Evolutionary conservation across 2,797 vertebrate genomes (phyloP), one percentile per base, ranked within the genome.

Genomic region (Geotrypetes seraphini): DNA sequence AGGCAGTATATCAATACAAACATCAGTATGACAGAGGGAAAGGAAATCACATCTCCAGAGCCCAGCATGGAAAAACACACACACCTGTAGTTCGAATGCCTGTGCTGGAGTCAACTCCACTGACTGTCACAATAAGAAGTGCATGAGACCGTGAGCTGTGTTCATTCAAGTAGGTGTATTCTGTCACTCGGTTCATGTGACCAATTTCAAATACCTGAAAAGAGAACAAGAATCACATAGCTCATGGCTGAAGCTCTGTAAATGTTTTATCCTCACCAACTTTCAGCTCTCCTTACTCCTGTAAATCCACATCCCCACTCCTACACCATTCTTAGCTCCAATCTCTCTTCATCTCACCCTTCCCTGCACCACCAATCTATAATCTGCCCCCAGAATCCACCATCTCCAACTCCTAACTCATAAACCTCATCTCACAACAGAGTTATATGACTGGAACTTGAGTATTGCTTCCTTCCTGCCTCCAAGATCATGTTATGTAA

Each of bases 71-170:
- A n/a, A n/a, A n/a, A n/a, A 1, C 13, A 7, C 73, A 7, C 73
- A 34, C 42, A 93, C 94, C 92, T 33, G 85, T 81, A 18, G 92
- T 93, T 22, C 84, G 75, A 30, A 81, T 81, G 11, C 90, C 90
- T 0, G 92, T 96, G 36, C 88, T 83, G 33, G 69, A 48, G 70
- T 96, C 92, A 3, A 79, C 60, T 2, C 93, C 94, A 0, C 58
- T 74, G 31, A 96, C 83, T 0, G 80, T 90, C 65, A 98, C 36
- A 11, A 97, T 88, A 39, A 98, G 89, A 33, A 98, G 88, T 5
- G 91, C 95, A 0, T 98, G 95, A 1, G 95, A 98, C 4, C 95
- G 89, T 3, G 94, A 97, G 75, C 95, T 98, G 76, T 87, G 94
- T 28, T 95, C 88, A 0, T 97, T 98, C 46, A 97, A 79, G 77